Conservation (phyloP, 1,140 invertebrate genomes). For the Drosophila subpulchrella region DNA sequence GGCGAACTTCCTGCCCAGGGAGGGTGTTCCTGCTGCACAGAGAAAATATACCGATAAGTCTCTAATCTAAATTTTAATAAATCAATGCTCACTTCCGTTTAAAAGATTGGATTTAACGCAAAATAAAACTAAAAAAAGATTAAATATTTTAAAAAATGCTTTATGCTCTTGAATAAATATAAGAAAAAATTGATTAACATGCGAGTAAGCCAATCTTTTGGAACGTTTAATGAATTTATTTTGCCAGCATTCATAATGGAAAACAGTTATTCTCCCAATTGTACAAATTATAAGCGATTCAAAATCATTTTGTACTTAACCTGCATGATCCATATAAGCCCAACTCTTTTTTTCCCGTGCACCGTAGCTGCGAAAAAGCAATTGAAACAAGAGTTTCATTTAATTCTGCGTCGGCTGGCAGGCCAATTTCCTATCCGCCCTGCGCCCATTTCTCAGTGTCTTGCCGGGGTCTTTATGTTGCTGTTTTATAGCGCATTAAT, state of each 20-base stretch:
- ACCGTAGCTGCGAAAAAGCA: constrained; percentile 59
- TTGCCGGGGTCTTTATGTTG: constrained; percentile 45
- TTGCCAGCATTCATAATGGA: too few relatives aligned
- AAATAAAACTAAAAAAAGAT: too few relatives aligned
- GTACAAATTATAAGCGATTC: too few relatives aligned
- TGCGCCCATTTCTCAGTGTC: constrained; percentile 76
- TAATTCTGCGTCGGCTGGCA: constrained; percentile 62
- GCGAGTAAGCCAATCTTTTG: neutral
- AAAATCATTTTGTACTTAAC: neutral
- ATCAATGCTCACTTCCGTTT: too few relatives aligned
- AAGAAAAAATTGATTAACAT: too few relatives aligned
- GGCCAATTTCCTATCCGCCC: constrained; percentile 75
- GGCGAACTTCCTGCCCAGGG: constrained; percentile 60
- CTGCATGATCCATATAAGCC: neutral
- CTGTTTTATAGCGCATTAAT: constrained; percentile 80
- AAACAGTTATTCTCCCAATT: too few relatives aligned
- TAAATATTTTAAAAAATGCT: too few relatives aligned
- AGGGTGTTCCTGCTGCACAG: constrained; percentile 1
- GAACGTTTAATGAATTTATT: neutral
- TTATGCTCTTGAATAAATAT: too few relatives aligned
- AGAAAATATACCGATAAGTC: neutral
- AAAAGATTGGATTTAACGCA: too few relatives aligned
- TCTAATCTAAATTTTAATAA: neutral
- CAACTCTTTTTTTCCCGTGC: neutral
- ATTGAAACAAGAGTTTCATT: constrained; percentile 78